Evolutionary conservation across 2,888 invertebrate species (phyloP).

Genomic region (Synanthedon tipuliformis): DNA sequence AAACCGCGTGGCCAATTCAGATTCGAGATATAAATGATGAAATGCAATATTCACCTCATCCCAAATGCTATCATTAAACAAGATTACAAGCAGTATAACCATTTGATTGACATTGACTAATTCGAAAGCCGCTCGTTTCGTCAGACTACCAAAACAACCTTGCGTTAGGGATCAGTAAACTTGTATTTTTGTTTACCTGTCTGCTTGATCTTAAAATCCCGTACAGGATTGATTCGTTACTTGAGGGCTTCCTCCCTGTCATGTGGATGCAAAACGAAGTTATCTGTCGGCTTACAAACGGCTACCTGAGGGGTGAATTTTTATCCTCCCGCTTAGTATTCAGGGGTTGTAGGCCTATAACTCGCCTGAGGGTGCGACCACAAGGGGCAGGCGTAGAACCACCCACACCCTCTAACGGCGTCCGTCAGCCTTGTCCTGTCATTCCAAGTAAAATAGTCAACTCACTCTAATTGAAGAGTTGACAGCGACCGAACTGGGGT

Average conservation of each 20-base stretch:
- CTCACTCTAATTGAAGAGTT: not conserved
- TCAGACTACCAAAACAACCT: slow-evolving; percentile 7
- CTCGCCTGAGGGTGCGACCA: slow-evolving; percentile 48
- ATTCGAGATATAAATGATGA: no score
- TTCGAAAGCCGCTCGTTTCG: slow-evolving; percentile 1
- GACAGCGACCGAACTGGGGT: not conserved
- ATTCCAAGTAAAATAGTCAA: slow-evolving; percentile 27
- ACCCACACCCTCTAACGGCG: slow-evolving; percentile 32
- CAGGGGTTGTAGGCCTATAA: slow-evolving; percentile 52
- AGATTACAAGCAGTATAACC: no score
- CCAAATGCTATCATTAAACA: no score
- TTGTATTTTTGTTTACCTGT: slow-evolving; percentile 43
- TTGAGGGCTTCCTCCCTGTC: slow-evolving; percentile 42
- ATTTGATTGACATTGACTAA: no score
- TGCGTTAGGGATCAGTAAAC: slow-evolving; percentile 42
- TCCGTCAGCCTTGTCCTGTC: slow-evolving; percentile 30
- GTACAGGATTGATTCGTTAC: slow-evolving; percentile 51
- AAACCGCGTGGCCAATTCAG: not conserved
- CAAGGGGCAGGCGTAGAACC: slow-evolving; percentile 36
- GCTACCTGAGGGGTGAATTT: slow-evolving; percentile 58
- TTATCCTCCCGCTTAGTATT: slow-evolving; percentile 59
- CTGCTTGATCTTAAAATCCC: slow-evolving; percentile 41
- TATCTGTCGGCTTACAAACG: slow-evolving; percentile 56
- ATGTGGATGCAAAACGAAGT: slow-evolving; percentile 34
- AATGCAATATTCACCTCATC: no score